Percentiles rank a stretch among this genome's conserved stretches.
Evolutionary conservation across 35 echinoderm and acorn worm genomes (phyloP).

Genomic region (Amphiura filiformis): DNA sequence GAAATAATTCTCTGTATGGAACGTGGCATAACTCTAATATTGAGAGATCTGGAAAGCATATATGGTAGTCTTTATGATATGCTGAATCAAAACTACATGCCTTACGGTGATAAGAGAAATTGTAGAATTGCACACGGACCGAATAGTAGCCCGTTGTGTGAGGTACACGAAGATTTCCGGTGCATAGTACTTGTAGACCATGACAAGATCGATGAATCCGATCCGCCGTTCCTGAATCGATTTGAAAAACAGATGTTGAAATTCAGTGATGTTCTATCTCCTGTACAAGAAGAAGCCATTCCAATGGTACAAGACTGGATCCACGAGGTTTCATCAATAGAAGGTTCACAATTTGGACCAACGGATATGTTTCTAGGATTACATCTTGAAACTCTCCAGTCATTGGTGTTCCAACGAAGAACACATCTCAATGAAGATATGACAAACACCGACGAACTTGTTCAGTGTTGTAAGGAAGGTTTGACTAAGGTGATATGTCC

Average conservation of each 20-base stretch:
- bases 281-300: not conserved
- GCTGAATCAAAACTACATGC: slow-evolving; percentile 42
- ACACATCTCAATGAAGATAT: not conserved
- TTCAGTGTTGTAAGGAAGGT: slow-evolving; percentile 11
- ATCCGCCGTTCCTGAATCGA: slow-evolving; percentile 37
- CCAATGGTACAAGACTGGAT: not conserved
- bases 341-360: slow-evolving; percentile 2
- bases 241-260: slow-evolving; percentile 35
- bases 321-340: not conserved
- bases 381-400: slow-evolving; percentile 26
- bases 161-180: slow-evolving; percentile 28
- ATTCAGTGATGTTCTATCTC: not conserved
- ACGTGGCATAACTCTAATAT: slow-evolving; percentile 2
- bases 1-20: slow-evolving; percentile 43
- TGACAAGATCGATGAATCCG: slow-evolving; percentile 23
- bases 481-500: not conserved
- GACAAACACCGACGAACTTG: not conserved
- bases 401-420: not conserved
- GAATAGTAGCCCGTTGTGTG: slow-evolving; percentile 36
- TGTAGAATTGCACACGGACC: slow-evolving; percentile 25
- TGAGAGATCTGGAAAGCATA: slow-evolving; percentile 21
- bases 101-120: not conserved
- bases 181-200: slow-evolving; percentile 35
- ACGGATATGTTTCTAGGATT: slow-evolving; percentile 15
- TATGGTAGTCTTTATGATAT: slow-evolving; percentile 45